These are phyloP conservation scores for Sylvia borin DNA, from an alignment of 2,797 vertebrate genomes.

Conservation along the genomic window DNA sequence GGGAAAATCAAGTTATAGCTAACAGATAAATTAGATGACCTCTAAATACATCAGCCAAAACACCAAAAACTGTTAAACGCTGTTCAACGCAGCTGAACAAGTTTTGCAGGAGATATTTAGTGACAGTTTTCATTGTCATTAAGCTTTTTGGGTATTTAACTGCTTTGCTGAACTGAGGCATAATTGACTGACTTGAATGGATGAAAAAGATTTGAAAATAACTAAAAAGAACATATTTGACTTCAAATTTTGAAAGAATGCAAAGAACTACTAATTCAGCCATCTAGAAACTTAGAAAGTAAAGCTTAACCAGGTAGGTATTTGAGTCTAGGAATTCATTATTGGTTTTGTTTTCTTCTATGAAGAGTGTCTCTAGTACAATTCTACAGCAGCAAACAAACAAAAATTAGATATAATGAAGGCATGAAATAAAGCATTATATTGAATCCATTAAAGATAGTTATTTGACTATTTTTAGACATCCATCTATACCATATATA, in stretches of 20 bases:
- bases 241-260: not conserved
- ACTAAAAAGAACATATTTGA: not conserved
- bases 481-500: not conserved
- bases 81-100: not conserved
- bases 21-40: not conserved
- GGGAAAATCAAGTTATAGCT: not conserved
- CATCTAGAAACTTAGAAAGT: not conserved
- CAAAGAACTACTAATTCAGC: not conserved
- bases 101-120: not conserved
- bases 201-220: not conserved
- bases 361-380: not conserved
- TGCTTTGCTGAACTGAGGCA: not conserved
- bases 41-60: not conserved
- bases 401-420: not conserved
- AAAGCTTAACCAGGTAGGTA: not conserved
- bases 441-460: not conserved
- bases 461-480: not conserved
- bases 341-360: not conserved
- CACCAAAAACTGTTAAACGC: not conserved
- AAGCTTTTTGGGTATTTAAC: not conserved
- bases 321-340: not conserved
- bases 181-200: not conserved
- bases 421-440: not conserved
- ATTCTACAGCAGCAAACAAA: not conserved
- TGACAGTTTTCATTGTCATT: not conserved